Base-by-base conservation (phyloP, 64 coral and sea anemone genomes). In the Exaiptasia diaphana region DNA sequence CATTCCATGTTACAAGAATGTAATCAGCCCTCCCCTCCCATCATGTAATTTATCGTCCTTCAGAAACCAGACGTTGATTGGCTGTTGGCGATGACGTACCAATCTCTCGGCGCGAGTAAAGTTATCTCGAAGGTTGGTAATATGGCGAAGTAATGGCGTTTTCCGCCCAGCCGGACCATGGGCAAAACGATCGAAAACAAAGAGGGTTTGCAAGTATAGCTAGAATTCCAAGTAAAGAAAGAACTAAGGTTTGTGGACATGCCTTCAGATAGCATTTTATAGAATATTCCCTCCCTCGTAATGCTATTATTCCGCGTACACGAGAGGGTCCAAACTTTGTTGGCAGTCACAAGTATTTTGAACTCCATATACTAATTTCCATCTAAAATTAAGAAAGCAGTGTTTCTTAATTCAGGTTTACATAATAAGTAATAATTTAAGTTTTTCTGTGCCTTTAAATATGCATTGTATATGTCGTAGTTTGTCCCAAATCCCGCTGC, bases 61-160 rank as follows among this genome's bases (percentile, higher is more conserved):
- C n/a, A n/a, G n/a, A n/a, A n/a, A n/a, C 30, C 33, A 37, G 74
- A 28, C 58, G 37, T 50, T 88, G 86, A 95, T 95, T 95, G 91
- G 91, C 60, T 73, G 44, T 55, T 30, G 80, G 35, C 18, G 57
- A 71, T 93, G 90, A 93, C 90, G 90, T 93, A 58, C 86, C 56
- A 49, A 85, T 85, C 85, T 85, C 73, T 78, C 80, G 53, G 85
- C 53, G 53, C 63, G 60, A 79, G 54, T 39, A 72, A 41, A 71
- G 46, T 54, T 55, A 84, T 87, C 81, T 76, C 67, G 86, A 58
- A 73, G 68, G 79, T 79, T 78, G 74, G 86, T 85, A 95, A 89
- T 89, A 95, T 95, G 91, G 91, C 86, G 85, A 70, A 95, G 86
- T 95, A 95, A 95, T 95, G 91, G 91, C 91, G 91, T 95, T 95